Conservation (phyloP, 1,140 invertebrate genomes). For the Laupala kohalensis region DNA sequence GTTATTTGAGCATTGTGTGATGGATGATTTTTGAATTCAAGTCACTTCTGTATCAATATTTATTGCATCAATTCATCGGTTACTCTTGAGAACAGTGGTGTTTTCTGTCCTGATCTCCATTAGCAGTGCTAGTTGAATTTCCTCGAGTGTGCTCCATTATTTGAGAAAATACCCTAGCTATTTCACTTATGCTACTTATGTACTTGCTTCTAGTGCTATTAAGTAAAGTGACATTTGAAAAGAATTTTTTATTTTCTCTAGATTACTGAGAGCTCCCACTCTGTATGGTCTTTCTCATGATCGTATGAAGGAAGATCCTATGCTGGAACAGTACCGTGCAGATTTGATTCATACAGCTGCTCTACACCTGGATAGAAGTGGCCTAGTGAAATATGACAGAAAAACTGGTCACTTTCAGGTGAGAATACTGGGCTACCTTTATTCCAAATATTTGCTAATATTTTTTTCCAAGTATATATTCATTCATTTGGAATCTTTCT, state of each 20-base stretch:
- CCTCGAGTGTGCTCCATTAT: too few relatives aligned
- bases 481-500: constrained; percentile 17
- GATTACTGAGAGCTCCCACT: constrained; percentile 71
- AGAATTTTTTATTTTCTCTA: constrained; percentile 17
- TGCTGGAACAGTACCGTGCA: constrained; percentile 78
- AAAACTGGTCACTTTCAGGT: constrained; percentile 88
- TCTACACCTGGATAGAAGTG: constrained; percentile 76
- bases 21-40: too few relatives aligned
- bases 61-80: too few relatives aligned
- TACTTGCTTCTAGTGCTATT: too few relatives aligned
- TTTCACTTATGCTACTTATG: too few relatives aligned
- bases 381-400: constrained; percentile 89
- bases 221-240: too few relatives aligned
- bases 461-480: background rate
- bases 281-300: constrained; percentile 84
- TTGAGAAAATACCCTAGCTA: too few relatives aligned
- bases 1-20: too few relatives aligned
- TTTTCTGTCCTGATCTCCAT: too few relatives aligned
- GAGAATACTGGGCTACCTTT: constrained; percentile 22
- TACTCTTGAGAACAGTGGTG: too few relatives aligned
- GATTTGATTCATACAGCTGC: constrained; percentile 96
- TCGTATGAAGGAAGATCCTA: constrained; percentile 61
- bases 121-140: too few relatives aligned
- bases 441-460: background rate
- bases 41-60: too few relatives aligned